Base-by-base conservation (phyloP, 2,888 invertebrate species). In the Deilephila porcellus region DNA sequence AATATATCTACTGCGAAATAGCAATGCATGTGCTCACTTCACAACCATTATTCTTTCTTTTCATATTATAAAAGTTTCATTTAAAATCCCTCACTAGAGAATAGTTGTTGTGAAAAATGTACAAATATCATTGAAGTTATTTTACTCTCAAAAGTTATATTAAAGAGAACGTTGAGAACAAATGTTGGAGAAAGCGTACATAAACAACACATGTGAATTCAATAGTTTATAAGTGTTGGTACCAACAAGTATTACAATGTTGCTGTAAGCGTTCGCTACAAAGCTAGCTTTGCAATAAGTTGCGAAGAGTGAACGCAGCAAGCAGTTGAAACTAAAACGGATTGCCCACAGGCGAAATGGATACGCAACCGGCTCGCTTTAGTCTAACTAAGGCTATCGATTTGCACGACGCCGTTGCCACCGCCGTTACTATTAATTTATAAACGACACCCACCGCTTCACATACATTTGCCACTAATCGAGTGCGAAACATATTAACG, bases 361-460 rank as follows among this genome's bases (percentile, higher is more conserved):
- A 75, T 76, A 76, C 77, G 79, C 75, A 76, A 76, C 74, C 76
- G 79, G 79, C 78, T 78, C 83, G 78, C 77, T 74, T 83, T 83
- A 78, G 77, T 78, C 81, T 85, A 85, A 88, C 82, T 85, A 80
- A 79, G 74, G 74, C 81, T 86, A 90, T 90, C 83, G 87, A 88
- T 88, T 88, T 78, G 71, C 75, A 78, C 79, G 77, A 79, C 75
- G 73, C 76, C 73, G 73, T 71, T 76, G 74, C 32, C 75, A 75
- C 71, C 76, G 73, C 74, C 77, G 74, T 79, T 80, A 81, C 81
- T 81, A 79, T 82, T 80, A 82, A 82, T 78, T 80, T 80, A 77
- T 81, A 80, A 84, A 79, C 78, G 78, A 81, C 77, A 80, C 75
- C 77, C 71, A 75, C 72, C 76, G 75, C 75, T 76, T 75, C 74